Evolutionary conservation across 2,797 vertebrate genomes (phyloP).

Genomic region (Podarcis lilfordi): DNA sequence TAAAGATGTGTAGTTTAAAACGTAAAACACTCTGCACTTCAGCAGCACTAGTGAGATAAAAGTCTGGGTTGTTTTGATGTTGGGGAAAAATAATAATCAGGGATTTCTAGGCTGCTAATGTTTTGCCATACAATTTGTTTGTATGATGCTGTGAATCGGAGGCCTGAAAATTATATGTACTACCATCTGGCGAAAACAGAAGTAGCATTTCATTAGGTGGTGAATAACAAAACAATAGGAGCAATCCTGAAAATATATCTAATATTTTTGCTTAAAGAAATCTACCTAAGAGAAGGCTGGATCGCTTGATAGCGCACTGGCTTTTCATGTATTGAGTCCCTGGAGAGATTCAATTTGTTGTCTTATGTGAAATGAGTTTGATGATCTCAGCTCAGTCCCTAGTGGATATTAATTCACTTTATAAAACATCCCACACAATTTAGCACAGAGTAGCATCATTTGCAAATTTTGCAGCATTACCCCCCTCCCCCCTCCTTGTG

Average conservation of each 20-base stretch:
- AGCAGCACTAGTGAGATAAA: conserved; percentile 58
- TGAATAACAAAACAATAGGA: conserved; percentile 62
- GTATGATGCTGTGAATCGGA: conserved; percentile 66
- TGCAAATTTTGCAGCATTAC: conserved; percentile 48
- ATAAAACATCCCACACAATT: conserved; percentile 79
- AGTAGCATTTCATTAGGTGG: conserved; percentile 74
- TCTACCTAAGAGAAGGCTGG: conserved; percentile 67
- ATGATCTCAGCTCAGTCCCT: conserved; percentile 80
- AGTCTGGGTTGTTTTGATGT: conserved; percentile 38
- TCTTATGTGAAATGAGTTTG: conserved; percentile 83
- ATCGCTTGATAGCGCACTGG: conserved; percentile 61
- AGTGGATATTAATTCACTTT: conserved; percentile 80
- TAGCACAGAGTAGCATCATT: conserved; percentile 75
- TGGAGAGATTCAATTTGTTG: conserved; percentile 81
- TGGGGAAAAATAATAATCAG: conserved; percentile 36
- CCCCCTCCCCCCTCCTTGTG: conserved; percentile 23
- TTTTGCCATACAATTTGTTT: conserved; percentile 73
- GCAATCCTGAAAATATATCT: conserved; percentile 68
- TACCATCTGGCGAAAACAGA: conserved; percentile 75
- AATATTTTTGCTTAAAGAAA: conserved; percentile 72
- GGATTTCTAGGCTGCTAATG: conserved; percentile 68
- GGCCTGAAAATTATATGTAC: conserved; percentile 71
- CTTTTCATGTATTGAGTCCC: conserved; percentile 73
- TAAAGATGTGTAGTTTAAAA: conserved; percentile 51
- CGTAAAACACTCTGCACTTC: conserved; percentile 58